Evolutionary conservation across 2,113 vertebrate species (phyloP).

Genomic region (Capreolus pygargus): DNA sequence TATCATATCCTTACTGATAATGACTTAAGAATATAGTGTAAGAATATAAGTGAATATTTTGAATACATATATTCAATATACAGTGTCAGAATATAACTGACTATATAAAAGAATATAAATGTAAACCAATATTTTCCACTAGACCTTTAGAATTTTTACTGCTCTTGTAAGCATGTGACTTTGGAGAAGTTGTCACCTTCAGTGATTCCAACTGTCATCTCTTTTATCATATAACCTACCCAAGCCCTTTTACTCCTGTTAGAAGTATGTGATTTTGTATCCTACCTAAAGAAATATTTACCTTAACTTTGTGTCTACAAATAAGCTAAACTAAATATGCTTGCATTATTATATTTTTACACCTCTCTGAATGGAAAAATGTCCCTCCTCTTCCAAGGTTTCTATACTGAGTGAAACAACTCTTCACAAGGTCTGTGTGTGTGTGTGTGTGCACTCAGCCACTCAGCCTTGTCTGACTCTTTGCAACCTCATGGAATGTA

Average conservation of each 20-base stretch:
- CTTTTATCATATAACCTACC: neutral
- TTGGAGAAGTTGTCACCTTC: neutral
- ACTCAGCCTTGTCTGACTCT: neutral
- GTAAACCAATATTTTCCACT: neutral
- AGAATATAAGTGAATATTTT: neutral
- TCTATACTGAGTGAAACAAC: neutral
- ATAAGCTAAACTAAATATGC: neutral
- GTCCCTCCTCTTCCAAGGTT: neutral
- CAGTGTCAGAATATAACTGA: neutral
- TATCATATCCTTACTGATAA: neutral
- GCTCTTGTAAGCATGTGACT: neutral
- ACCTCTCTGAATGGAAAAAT: neutral
- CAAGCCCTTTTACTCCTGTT: neutral
- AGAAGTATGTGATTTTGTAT: neutral
- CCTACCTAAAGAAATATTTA: neutral
- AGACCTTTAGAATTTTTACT: neutral
- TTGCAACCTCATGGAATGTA: neutral
- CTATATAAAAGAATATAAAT: neutral
- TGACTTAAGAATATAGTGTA: neutral
- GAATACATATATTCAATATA: neutral
- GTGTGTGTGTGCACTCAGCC: accelerated
- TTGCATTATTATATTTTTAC: neutral
- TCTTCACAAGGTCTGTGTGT: neutral
- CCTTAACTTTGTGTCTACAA: neutral
- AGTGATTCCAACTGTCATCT: neutral